Evolutionary conservation across 92 coral and sea anemone genomes (phyloP).

Genomic region (Porites divaricata): DNA sequence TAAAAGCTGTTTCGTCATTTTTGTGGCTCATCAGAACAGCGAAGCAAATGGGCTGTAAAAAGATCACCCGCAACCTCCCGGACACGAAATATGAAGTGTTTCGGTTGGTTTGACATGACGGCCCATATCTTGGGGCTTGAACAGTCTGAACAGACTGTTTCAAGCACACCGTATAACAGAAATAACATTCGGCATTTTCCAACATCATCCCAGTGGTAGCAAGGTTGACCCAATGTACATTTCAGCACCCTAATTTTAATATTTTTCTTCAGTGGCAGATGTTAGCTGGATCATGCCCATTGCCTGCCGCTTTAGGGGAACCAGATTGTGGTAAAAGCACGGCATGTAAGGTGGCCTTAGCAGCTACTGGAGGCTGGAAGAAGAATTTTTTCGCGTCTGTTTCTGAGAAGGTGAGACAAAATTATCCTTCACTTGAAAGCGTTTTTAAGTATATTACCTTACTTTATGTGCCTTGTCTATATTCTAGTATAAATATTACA

Average conservation of each 20-base stretch:
- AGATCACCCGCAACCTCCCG: too few relatives aligned
- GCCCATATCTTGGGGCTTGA: too few relatives aligned
- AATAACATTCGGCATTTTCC: not conserved
- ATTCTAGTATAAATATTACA: not conserved
- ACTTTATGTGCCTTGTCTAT: not conserved
- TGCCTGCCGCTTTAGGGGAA: constrained; percentile 47
- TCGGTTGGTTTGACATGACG: too few relatives aligned
- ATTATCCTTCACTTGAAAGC: not conserved
- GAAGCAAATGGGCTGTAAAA: too few relatives aligned
- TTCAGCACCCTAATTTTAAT: too few relatives aligned
- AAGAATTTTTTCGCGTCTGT: constrained; percentile 33
- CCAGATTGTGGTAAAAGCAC: constrained; percentile 60
- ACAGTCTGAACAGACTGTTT: not conserved
- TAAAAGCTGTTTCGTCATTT: too few relatives aligned
- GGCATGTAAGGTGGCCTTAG: constrained; percentile 58
- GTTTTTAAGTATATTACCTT: not conserved
- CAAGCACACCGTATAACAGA: constrained; percentile 4
- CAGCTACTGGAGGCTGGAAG: constrained; percentile 50
- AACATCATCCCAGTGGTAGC: not conserved
- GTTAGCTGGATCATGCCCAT: constrained; percentile 57
- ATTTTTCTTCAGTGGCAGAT: constrained; percentile 56
- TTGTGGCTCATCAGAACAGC: too few relatives aligned
- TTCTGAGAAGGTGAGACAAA: constrained; percentile 24
- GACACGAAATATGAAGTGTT: too few relatives aligned
- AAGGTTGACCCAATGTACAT: too few relatives aligned